These are phyloP conservation scores for Oceanodroma leucorhoa DNA, from an alignment of 2,797 vertebrate genomes.

Conservation along the genomic window DNA sequence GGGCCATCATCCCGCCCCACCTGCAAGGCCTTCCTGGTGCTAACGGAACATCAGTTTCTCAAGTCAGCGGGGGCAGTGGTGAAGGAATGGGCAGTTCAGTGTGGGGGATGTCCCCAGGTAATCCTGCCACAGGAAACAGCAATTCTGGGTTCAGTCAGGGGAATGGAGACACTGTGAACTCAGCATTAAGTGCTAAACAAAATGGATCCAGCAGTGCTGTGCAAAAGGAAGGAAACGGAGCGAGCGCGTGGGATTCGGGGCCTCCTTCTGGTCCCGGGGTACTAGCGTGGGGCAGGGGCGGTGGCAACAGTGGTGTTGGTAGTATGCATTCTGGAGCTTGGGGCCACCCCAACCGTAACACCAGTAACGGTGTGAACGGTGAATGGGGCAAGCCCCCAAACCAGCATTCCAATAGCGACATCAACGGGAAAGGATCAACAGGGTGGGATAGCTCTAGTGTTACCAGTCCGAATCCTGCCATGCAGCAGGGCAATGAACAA, in stretches of 20 bases:
- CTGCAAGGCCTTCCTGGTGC: constrained; percentile 87
- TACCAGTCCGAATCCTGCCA: constrained; percentile 74
- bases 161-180: constrained; percentile 84
- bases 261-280: constrained; percentile 78
- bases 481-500: constrained; percentile 80
- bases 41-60: constrained; percentile 80
- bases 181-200: constrained; percentile 81
- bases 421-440: constrained; percentile 77
- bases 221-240: constrained; percentile 78
- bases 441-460: constrained; percentile 80
- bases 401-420: constrained; percentile 82
- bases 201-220: constrained; percentile 81
- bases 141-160: constrained; percentile 83
- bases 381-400: constrained; percentile 83
- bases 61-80: constrained; percentile 76
- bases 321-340: constrained; percentile 80
- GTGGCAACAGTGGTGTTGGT: constrained; percentile 61
- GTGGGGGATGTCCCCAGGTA: constrained; percentile 82
- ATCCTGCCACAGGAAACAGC: constrained; percentile 77
- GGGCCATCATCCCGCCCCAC: constrained; percentile 84
- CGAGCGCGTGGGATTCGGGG: constrained; percentile 81
- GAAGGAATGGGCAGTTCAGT: constrained; percentile 80
- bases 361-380: constrained; percentile 76
- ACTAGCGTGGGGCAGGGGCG: constrained; percentile 79
- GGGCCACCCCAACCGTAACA: constrained; percentile 77